These are phyloP conservation scores for Augochlorella aurata DNA, from an alignment of 2,888 invertebrate genomes.

Conservation along the genomic window DNA sequence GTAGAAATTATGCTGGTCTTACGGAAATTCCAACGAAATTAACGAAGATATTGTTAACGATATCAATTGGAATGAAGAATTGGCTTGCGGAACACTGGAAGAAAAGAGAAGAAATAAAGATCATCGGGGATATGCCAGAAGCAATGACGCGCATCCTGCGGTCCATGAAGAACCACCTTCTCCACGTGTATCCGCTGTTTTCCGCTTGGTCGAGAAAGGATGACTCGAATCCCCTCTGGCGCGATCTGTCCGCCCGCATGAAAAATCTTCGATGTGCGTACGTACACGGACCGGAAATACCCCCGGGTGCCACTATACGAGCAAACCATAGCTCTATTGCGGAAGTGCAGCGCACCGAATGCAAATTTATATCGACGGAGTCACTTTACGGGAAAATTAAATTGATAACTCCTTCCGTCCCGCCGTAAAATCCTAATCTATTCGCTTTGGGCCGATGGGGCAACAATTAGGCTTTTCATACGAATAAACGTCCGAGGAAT, in stretches of 20 bases:
- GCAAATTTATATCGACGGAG: constrained; percentile 48
- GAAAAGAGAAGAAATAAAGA: constrained; percentile 13
- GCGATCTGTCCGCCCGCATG: constrained; percentile 60
- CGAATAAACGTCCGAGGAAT: not conserved
- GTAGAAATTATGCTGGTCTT: no score
- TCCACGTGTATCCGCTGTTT: constrained; percentile 47
- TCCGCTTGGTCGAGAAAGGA: constrained; percentile 58
- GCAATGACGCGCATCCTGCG: constrained; percentile 45
- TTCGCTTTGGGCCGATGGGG: not conserved
- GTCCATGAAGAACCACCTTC: constrained; percentile 27
- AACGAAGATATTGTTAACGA: no score
- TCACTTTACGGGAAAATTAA: constrained; percentile 47
- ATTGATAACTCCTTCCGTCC: constrained; percentile 42
- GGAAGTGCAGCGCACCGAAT: constrained; percentile 64
- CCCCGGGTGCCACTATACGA: constrained; percentile 36
- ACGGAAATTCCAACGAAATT: no score
- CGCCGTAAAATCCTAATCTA: not conserved
- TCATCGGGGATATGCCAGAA: constrained; percentile 36
- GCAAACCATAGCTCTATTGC: constrained; percentile 44
- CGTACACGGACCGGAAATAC: constrained; percentile 63
- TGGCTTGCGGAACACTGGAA: constrained; percentile 22
- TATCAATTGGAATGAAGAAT: constrained; percentile 34
- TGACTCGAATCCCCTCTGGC: constrained; percentile 64
- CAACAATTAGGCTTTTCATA: not conserved
- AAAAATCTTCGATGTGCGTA: constrained; percentile 60